Conservation (phyloP, 2,888 invertebrate species). For the Hyposoter didymator region DNA sequence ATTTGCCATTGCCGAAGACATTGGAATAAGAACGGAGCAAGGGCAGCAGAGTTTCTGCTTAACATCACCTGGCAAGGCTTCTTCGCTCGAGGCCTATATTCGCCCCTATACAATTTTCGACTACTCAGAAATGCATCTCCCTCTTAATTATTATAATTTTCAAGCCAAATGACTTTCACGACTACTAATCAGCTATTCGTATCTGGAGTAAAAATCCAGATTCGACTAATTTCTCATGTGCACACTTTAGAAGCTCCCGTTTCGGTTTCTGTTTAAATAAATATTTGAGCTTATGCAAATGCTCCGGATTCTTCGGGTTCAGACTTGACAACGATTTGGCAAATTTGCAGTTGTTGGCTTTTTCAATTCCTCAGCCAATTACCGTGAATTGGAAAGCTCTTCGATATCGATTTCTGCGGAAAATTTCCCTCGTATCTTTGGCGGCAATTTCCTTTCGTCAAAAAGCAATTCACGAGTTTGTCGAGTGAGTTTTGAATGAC, state of each 20-base stretch:
- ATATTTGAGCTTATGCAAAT: not conserved
- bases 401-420: not conserved
- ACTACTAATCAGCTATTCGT: constrained; percentile 47
- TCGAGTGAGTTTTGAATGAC: not conserved
- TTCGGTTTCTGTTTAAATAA: not conserved
- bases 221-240: not conserved
- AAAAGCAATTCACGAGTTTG: not conserved
- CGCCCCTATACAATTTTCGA: constrained; percentile 67
- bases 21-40: constrained; percentile 47
- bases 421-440: not conserved
- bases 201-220: constrained; percentile 4
- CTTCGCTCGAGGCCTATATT: constrained; percentile 70
- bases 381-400: not conserved
- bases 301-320: too few species aligned
- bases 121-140: constrained; percentile 51
- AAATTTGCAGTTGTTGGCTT: not conserved
- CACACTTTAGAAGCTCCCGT: not conserved
- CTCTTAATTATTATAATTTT: constrained; percentile 76
- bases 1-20: constrained; percentile 47
- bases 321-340: too few species aligned
- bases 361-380: not conserved
- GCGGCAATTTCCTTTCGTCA: not conserved
- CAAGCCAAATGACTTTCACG: constrained; percentile 64
- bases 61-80: constrained; percentile 62
- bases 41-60: constrained; percentile 58